phyloP scores from a whole-genome alignment of 2,113 vertebrate genomes.

The Mionectes macconnelli region DNA sequence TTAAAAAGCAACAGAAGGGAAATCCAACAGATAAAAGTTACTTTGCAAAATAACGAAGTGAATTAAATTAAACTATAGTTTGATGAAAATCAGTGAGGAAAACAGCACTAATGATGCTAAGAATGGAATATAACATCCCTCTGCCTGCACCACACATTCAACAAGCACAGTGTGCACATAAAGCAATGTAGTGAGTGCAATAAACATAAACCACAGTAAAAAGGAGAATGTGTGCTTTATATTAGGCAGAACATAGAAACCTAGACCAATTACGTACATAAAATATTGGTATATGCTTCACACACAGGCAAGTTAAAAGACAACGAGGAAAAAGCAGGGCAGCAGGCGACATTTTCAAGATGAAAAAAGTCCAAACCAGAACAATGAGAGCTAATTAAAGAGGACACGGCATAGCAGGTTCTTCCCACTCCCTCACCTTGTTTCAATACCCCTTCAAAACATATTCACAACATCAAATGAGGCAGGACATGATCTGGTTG shows the following conservation, averaged over 20 bases:
- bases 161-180: conserved; percentile 48
- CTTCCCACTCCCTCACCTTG: not conserved
- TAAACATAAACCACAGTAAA: conserved; percentile 67
- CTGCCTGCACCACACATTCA: conserved; percentile 15
- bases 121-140: conserved; percentile 52
- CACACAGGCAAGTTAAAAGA: not conserved
- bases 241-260: conserved; percentile 38
- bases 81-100: conserved; percentile 63
- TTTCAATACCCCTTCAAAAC: not conserved
- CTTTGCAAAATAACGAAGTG: conserved; percentile 62
- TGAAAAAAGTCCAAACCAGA: not conserved
- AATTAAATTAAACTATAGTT: conserved; percentile 67
- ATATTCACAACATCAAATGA: not conserved
- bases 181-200: conserved; percentile 54
- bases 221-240: conserved; percentile 50
- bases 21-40: conserved; percentile 41
- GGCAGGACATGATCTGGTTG: not conserved
- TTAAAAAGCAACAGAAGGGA: conserved; percentile 45
- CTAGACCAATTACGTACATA: conserved; percentile 31
- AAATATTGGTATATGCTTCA: not conserved
- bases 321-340: not conserved
- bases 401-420: not conserved
- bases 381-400: not conserved
- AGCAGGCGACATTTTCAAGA: not conserved
- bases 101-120: conserved; percentile 49